These are phyloP conservation scores for Motacilla alba DNA, from an alignment of 2,113 vertebrate genomes.

Conservation along the genomic window DNA sequence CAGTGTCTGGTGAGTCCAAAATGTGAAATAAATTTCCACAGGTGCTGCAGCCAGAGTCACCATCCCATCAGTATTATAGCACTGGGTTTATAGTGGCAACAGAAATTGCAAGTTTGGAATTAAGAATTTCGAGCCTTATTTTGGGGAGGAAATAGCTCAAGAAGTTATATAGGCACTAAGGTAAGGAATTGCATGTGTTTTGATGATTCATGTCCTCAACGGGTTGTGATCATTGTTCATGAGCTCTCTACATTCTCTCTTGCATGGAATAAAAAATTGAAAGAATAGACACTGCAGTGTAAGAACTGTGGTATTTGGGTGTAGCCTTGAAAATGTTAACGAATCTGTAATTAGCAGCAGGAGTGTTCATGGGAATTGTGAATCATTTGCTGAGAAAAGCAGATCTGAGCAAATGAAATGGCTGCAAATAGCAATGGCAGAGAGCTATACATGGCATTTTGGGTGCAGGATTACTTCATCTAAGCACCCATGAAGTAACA, in stretches of 20 bases:
- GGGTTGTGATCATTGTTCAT: background rate
- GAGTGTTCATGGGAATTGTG: conserved; percentile 13
- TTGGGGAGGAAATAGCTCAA: background rate
- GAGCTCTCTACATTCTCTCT: background rate
- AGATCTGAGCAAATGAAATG: conserved; percentile 32
- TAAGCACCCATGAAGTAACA: background rate
- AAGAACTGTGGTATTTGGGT: background rate
- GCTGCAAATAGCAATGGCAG: background rate
- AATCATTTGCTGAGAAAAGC: conserved; percentile 37
- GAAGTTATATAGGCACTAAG: background rate
- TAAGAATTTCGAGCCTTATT: background rate
- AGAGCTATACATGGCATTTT: background rate
- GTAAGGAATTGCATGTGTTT: background rate
- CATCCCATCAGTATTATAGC: background rate
- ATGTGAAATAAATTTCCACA: background rate
- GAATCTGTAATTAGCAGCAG: conserved; percentile 29
- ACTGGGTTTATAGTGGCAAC: background rate
- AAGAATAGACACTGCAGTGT: background rate
- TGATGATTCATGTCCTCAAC: background rate
- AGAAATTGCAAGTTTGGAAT: background rate
- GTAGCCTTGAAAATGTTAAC: conserved; percentile 4
- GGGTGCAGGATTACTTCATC: background rate
- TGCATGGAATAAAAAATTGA: background rate
- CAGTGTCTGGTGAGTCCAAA: background rate
- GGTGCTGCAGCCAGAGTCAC: background rate